Conservation (phyloP, 1,140 invertebrate species). For the fruit fly (Drosophila melanogaster) region DNA sequence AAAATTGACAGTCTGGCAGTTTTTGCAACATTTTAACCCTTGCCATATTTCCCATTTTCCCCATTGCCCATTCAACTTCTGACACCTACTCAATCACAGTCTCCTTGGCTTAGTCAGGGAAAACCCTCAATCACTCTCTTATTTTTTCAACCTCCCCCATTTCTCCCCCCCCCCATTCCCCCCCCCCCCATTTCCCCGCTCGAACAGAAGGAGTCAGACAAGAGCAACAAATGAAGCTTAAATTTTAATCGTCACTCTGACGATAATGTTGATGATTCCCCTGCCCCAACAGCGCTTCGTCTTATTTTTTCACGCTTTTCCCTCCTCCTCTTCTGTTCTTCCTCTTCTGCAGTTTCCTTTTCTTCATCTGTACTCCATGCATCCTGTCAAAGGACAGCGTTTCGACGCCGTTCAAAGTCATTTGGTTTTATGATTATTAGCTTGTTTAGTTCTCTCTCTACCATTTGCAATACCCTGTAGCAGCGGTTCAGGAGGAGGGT, state of each 20-base stretch:
- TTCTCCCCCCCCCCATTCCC: conserved; percentile 3
- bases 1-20: conserved; percentile 43
- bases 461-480: conserved; percentile 19
- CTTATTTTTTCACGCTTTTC: conserved; percentile 37
- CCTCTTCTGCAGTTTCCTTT: conserved; percentile 34
- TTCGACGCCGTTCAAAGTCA: conserved; percentile 82
- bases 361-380: conserved; percentile 24
- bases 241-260: conserved; percentile 82
- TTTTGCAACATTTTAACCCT: conserved; percentile 24
- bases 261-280: conserved; percentile 74
- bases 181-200: conserved; percentile 2
- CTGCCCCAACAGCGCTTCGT: neutral
- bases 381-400: conserved; percentile 53
- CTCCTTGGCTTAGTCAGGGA: conserved; percentile 32
- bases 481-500: neutral
- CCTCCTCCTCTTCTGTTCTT: conserved; percentile 7
- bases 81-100: conserved; percentile 73
- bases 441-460: conserved; percentile 76
- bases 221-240: conserved; percentile 81
- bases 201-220: conserved; percentile 20
- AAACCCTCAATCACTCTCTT: conserved; percentile 16
- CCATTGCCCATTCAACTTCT: conserved; percentile 25
- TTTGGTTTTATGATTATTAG: conserved; percentile 85
- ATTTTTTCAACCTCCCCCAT: conserved; percentile 11
- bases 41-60: conserved; percentile 6